phyloP scores from a whole-genome alignment of 2,797 vertebrate genomes.

The Notolepis coatsorum region DNA sequence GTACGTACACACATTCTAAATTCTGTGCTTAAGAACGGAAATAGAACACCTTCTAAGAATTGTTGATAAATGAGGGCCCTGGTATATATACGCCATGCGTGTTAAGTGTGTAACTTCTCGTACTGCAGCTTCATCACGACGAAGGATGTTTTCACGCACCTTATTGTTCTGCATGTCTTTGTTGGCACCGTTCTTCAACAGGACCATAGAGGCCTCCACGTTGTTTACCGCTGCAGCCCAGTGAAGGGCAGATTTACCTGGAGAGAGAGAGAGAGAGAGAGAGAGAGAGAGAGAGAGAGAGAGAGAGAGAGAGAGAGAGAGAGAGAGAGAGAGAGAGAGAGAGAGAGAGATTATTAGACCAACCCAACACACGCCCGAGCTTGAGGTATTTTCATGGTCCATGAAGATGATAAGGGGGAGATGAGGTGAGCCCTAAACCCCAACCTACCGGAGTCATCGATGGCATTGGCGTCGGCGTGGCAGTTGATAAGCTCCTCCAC shows the following conservation, averaged over 20 bases:
- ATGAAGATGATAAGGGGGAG: neutral
- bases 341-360: slow-evolving; percentile 43
- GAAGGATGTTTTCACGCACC: slow-evolving; percentile 69
- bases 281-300: neutral
- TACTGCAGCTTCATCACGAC: neutral
- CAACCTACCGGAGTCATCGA: slow-evolving; percentile 92
- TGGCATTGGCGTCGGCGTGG: slow-evolving; percentile 94
- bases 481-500: slow-evolving; percentile 98
- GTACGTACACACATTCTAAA: no score
- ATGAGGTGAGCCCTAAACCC: slow-evolving; percentile 18
- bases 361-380: neutral
- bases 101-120: neutral
- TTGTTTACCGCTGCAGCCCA: slow-evolving; percentile 99
- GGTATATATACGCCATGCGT: neutral
- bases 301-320: neutral
- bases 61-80: no score
- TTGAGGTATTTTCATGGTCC: neutral
- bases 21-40: no score
- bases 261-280: neutral
- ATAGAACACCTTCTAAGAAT: no score
- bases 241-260: slow-evolving; percentile 97
- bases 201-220: slow-evolving; percentile 90
- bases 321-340: no score
- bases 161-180: slow-evolving; percentile 99
- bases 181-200: slow-evolving; percentile 97